Base-by-base conservation (phyloP, 2,113 vertebrate species). In the Gadus chalcogrammus region DNA sequence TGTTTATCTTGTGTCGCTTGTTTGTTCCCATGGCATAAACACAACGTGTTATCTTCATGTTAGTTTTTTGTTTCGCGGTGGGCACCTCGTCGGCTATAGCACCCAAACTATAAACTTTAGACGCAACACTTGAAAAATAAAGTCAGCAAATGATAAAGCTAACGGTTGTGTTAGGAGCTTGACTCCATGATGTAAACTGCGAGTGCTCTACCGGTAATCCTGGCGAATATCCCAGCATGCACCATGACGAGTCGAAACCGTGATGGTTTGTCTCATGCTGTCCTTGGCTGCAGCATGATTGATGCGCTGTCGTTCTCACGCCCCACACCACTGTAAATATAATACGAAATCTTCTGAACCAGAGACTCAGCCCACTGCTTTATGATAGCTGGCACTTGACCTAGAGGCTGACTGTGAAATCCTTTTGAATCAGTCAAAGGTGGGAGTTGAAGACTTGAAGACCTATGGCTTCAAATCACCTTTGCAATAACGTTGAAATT, bases 241-340 rank as follows among this genome's bases (percentile, higher is more conserved):
- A 15, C 79, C 80, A 77, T 84, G 79, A 66, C 79, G 79, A 48
- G 42, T 48, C 42, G 42, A 48, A 48, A 59, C 68, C 71, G 42
- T 27, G 73, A 75, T 31, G 2, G 65, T 76, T 75, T 48, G 69
- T 65, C 42, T 48, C 42, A 62, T 1, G 12, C 65, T 22, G 22
- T 69, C 79, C 78, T 84, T 82, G 82, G 75, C 72, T 79, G 56
- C 60, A 67, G 64, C 18, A 64, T 64, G 63, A 84, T 84, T 81
- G 83, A 87, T 81, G 53, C 42, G 67, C 62, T 77, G 82, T 81
- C 82, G 75, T 38, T 66, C 15, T 16, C 42, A 20, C n/a, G 67
- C 74, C 67, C 62, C 66, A 48, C 65, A 16, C 59, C 69, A 78
- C 72, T 48, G 74, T 84, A 73, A 81, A 79, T 65, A 63, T 61